phyloP scores from a whole-genome alignment of 2,888 invertebrate species.

The Gastracanthus pulcherrimus region DNA sequence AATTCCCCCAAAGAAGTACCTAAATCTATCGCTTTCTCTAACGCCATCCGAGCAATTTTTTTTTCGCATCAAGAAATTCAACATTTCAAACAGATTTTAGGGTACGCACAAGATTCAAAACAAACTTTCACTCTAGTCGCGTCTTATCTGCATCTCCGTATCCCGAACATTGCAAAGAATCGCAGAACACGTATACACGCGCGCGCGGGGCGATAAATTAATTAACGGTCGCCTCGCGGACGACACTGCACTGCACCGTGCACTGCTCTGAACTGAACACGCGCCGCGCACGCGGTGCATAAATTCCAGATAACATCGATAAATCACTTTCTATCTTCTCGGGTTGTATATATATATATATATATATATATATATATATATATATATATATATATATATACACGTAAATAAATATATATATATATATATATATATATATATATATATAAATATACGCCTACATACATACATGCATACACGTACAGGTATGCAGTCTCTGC shows the following conservation, averaged over 20 bases:
- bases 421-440: no score
- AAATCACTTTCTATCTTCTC: conserved; percentile 57
- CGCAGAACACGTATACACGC: neutral
- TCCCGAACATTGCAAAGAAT: neutral
- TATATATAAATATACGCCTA: no score
- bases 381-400: no score
- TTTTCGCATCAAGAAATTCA: neutral
- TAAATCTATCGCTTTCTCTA: no score
- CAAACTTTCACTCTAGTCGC: neutral
- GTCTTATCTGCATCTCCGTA: neutral
- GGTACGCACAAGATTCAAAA: no score
- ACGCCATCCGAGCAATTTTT: no score
- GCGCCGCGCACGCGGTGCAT: neutral
- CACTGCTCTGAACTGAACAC: neutral
- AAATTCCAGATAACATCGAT: conserved; percentile 45
- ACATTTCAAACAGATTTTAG: no score
- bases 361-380: no score
- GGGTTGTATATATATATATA: no score
- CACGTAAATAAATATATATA: no score
- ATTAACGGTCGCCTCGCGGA: conserved; percentile 5
- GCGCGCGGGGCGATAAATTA: neutral
- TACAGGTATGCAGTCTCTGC: neutral
- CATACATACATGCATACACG: neutral
- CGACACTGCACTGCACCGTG: neutral
- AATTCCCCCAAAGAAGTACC: no score